phyloP scores from a whole-genome alignment of 2,888 invertebrate species.

The Salticus scenicus region DNA sequence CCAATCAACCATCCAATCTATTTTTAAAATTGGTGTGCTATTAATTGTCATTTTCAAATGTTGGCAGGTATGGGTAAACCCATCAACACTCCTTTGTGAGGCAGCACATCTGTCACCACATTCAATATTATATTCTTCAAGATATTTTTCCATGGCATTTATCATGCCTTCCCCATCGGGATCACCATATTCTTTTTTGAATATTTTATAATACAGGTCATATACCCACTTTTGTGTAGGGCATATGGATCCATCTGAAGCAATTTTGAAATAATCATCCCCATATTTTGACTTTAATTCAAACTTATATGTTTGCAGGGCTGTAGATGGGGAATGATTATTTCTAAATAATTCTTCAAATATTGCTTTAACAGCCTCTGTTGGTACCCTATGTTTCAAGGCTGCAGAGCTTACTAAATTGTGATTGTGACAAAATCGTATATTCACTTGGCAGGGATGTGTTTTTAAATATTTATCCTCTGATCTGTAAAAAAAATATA shows the following conservation, averaged over 20 bases:
- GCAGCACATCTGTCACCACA: neutral
- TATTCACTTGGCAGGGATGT: neutral
- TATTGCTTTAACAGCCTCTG: neutral
- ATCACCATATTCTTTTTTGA: neutral
- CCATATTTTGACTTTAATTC: neutral
- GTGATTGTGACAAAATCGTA: neutral
- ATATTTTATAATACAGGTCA: neutral
- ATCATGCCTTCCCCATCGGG: neutral
- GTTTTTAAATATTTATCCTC: neutral
- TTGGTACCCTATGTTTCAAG: neutral
- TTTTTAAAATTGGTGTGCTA: no score
- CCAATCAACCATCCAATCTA: no score
- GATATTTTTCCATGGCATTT: neutral
- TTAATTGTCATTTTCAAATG: no score
- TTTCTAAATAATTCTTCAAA: neutral
- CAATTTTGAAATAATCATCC: neutral
- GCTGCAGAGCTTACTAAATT: neutral
- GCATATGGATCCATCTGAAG: neutral
- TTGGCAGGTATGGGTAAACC: no score
- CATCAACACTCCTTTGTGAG: neutral
- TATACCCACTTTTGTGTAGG: conserved; percentile 1
- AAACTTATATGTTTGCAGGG: neutral
- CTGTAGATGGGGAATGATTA: neutral
- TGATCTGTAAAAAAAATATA: neutral
- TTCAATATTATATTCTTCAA: neutral